These are phyloP conservation scores for Drosophila kuntzei DNA, from an alignment of 2,888 invertebrate species.

Conservation along the genomic window DNA sequence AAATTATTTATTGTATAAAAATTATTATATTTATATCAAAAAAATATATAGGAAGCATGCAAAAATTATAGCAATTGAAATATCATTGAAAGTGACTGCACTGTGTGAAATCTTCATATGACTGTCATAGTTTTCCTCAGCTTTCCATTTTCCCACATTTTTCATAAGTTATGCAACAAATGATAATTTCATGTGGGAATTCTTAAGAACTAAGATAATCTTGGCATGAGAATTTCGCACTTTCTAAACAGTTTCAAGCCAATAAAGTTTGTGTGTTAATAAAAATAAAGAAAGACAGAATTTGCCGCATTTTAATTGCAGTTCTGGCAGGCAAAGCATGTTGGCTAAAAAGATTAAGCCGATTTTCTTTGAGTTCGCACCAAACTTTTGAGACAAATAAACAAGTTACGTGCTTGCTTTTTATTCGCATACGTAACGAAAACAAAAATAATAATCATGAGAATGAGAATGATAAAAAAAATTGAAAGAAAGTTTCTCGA, in stretches of 20 bases:
- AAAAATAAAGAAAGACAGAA: constrained; percentile 6
- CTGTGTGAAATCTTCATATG: not conserved
- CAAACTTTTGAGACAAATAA: constrained; percentile 66
- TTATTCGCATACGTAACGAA: constrained; percentile 9
- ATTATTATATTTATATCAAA: not conserved
- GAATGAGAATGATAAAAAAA: constrained; percentile 9
- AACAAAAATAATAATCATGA: not conserved
- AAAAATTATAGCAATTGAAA: not conserved
- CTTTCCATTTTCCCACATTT: not conserved
- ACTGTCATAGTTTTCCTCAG: not conserved
- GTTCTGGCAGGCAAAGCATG: constrained; percentile 41
- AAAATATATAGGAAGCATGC: too few relatives aligned
- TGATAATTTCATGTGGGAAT: not conserved
- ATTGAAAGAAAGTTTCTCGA: constrained; percentile 22
- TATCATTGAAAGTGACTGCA: not conserved
- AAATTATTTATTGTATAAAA: not conserved
- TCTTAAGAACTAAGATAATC: not conserved
- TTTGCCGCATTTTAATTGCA: constrained; percentile 53
- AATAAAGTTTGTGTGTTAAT: constrained; percentile 8
- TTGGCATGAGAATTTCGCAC: not conserved
- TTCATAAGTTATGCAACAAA: not conserved
- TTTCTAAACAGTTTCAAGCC: not conserved
- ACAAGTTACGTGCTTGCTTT: constrained; percentile 30
- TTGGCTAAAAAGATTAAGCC: constrained; percentile 50
- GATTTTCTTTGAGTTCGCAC: constrained; percentile 30